Evolutionary conservation across 2,888 invertebrate species (phyloP).

Genomic region (Pollenia amentaria): DNA sequence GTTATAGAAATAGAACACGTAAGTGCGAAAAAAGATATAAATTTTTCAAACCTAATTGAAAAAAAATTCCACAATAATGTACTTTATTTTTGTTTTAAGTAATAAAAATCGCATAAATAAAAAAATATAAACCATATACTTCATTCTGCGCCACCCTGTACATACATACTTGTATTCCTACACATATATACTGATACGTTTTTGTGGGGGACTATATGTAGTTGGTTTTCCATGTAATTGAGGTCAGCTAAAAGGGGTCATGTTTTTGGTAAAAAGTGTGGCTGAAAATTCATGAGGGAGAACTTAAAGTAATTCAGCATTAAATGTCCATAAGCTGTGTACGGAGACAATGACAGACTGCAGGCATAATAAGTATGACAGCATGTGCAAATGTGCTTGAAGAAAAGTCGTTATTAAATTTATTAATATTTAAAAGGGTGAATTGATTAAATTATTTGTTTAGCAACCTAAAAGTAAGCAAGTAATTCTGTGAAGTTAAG

Average conservation of each 20-base stretch:
- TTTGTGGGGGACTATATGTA: not conserved
- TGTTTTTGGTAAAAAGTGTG: not conserved
- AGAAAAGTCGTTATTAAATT: conserved; percentile 3
- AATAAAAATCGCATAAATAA: no score
- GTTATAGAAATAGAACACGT: no score
- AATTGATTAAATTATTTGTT: not conserved
- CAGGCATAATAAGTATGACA: not conserved
- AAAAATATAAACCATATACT: no score
- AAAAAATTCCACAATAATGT: no score
- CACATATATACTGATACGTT: not conserved
- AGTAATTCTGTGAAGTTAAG: not conserved
- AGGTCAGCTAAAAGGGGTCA: conserved; percentile 72
- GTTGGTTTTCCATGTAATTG: conserved; percentile 68
- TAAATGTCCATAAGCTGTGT: conserved; percentile 61
- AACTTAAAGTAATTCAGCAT: conserved; percentile 69
- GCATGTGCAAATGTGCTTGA: not conserved
- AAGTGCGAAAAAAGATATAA: no score
- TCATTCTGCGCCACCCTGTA: no score
- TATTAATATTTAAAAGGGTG: not conserved
- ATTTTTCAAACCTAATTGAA: no score
- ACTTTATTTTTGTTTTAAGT: no score
- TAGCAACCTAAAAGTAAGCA: conserved; percentile 12
- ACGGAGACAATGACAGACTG: conserved; percentile 9
- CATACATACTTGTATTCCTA: not conserved
- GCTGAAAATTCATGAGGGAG: conserved; percentile 62